Evolutionary conservation across 2,113 vertebrate species (phyloP).

Genomic region (Ovis canadensis): DNA sequence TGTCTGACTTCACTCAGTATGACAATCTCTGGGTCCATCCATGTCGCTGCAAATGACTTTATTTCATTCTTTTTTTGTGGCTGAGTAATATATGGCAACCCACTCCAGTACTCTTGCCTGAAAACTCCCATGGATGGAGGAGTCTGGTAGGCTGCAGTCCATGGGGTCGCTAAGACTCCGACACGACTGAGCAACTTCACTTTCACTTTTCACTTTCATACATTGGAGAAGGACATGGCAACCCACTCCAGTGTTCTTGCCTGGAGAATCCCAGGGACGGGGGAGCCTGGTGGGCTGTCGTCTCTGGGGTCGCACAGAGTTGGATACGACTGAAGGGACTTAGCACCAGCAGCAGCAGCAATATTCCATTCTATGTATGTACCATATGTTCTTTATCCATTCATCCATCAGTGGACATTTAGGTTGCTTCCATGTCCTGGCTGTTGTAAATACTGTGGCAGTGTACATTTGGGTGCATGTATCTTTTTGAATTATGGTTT

Average conservation of each 20-base stretch:
- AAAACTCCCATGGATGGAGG: neutral
- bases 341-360: neutral
- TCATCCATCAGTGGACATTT: neutral
- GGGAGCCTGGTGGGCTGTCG: too few relatives aligned
- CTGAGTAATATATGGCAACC: neutral
- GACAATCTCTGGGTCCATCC: neutral
- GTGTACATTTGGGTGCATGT: neutral
- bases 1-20: neutral
- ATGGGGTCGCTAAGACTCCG: fast-evolving
- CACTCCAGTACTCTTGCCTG: neutral
- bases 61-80: neutral
- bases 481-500: neutral
- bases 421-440: neutral
- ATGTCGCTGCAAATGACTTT: neutral
- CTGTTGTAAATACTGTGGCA: neutral
- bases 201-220: too few relatives aligned
- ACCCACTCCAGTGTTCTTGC: too few relatives aligned
- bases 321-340: too few relatives aligned
- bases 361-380: neutral
- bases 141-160: neutral
- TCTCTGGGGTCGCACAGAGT: too few relatives aligned
- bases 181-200: neutral
- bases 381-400: neutral
- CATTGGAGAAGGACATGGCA: too few relatives aligned
- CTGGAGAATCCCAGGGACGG: too few relatives aligned